phyloP scores from a whole-genome alignment of 2,888 invertebrate species.

The Synanthedon formicaeformis region DNA sequence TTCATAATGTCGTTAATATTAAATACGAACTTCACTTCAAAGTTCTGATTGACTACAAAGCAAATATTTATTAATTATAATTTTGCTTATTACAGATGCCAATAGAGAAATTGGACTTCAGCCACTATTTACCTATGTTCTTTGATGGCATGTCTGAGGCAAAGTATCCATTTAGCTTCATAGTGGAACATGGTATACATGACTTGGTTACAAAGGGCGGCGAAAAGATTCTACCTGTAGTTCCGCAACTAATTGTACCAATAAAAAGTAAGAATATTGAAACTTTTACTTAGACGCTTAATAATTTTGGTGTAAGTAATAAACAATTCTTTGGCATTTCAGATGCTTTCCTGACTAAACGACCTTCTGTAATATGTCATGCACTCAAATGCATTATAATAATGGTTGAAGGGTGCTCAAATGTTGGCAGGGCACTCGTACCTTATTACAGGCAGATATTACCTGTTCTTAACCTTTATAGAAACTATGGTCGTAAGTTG shows the following conservation, averaged over 20 bases:
- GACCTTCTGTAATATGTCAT: slow-evolving; percentile 84
- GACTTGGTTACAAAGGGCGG: slow-evolving; percentile 88
- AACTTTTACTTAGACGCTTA: neutral
- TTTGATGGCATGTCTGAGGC: slow-evolving; percentile 92
- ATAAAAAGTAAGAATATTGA: slow-evolving; percentile 83
- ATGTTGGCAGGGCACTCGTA: slow-evolving; percentile 94
- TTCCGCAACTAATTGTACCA: slow-evolving; percentile 93
- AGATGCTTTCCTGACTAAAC: slow-evolving; percentile 90
- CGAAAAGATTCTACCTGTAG: slow-evolving; percentile 86
- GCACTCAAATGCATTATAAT: slow-evolving; percentile 89
- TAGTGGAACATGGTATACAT: slow-evolving; percentile 88
- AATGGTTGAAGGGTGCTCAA: slow-evolving; percentile 85
- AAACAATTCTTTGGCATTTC: slow-evolving; percentile 14
- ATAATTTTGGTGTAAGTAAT: too few species aligned
- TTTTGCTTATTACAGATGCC: slow-evolving; percentile 72
- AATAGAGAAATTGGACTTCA: slow-evolving; percentile 90
- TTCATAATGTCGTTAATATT: too few species aligned
- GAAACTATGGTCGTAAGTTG: slow-evolving; percentile 24
- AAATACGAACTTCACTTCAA: too few species aligned
- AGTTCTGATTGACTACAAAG: too few species aligned
- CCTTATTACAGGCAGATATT: slow-evolving; percentile 96
- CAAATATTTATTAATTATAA: too few species aligned
- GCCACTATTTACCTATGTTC: slow-evolving; percentile 93
- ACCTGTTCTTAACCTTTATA: slow-evolving; percentile 89
- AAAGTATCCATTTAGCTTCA: slow-evolving; percentile 86